phyloP scores from a whole-genome alignment of 2,113 vertebrate genomes.

The Halcyon senegalensis region DNA sequence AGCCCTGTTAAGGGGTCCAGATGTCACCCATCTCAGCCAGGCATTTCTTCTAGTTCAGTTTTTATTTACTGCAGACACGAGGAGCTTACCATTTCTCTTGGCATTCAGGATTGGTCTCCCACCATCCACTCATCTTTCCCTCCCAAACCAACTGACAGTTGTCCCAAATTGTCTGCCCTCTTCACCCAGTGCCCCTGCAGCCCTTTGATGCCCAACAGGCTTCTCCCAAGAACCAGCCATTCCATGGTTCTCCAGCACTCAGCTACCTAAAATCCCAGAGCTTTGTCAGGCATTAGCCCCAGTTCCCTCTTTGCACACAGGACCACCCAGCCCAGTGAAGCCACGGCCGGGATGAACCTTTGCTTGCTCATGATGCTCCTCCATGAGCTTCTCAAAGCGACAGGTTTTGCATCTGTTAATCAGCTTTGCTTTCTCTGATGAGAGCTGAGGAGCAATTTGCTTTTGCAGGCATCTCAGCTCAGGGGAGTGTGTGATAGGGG shows the following conservation, averaged over 20 bases:
- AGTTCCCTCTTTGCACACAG: not conserved
- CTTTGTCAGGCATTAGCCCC: not conserved
- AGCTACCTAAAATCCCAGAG: not conserved
- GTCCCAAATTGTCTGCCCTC: not conserved
- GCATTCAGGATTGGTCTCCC: not conserved
- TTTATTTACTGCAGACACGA: not conserved
- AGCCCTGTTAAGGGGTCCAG: not conserved
- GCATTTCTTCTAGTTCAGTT: accelerated
- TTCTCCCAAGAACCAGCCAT: not conserved
- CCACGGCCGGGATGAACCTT: not conserved
- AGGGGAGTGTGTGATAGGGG: not conserved
- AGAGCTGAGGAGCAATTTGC: not conserved
- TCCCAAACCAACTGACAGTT: not conserved
- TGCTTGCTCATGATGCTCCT: accelerated
- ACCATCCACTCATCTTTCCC: not conserved
- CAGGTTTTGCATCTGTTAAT: not conserved
- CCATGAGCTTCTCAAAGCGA: not conserved
- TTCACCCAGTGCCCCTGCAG: not conserved
- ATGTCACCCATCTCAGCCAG: not conserved
- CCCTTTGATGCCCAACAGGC: accelerated
- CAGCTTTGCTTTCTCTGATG: not conserved
- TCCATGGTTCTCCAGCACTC: not conserved
- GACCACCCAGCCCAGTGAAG: not conserved
- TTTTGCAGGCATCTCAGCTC: not conserved
- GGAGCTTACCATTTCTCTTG: not conserved